Base-by-base conservation (phyloP, 2,797 vertebrate species). In the Onychomys leucogaster region DNA sequence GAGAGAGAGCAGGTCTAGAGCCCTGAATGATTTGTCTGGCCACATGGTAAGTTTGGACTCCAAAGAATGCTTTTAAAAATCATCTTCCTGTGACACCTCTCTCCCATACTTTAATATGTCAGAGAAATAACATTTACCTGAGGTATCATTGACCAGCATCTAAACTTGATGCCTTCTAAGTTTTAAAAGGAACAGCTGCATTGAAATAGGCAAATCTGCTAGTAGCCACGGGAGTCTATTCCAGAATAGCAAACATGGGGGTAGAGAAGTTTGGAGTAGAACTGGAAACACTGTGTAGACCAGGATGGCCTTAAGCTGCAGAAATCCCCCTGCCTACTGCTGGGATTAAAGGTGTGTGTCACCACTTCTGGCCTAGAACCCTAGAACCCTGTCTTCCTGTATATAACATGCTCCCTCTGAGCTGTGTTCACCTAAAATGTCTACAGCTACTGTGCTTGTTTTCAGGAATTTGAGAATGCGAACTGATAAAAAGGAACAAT, bases 111-210 rank as follows among this genome's bases (percentile, higher is more conserved):
- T 5, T 57, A 43, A 13, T 25, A 49, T 71, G 65, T 84, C 81
- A 61, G n/a, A 61, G n/a, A 88, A 37, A 77, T n/a, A 65, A 71
- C 61, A 32, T 90, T 87, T 80, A 57, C 71, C 55, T 80, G 93
- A 11, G 37, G 25, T 37, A 25, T 82, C 52, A 57, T 25, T 37
- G 78, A 37, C 2, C 6, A 27, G 55, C 34, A 14, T 14, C 52
- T 37, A 59, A 6, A 25, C n/a, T 59, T 41, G 80, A 29, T n/a
- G 23, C 27, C 89, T 86, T 80, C 49, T 46, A 83, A 92, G 13
- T 13, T 55, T 57, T 87, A 61, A 95, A 91, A 84, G 23, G 95
- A 81, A 88, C n/a, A 97, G 29, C 65, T 85, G 5, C 46, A 65
- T 21, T 37, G 49, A 96, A 95, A 84, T 71, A 63, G 43, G 34